Percentiles rank a stretch among this genome's conserved stretches.
These are phyloP conservation scores for Drosophila macrospina DNA, from an alignment of 2,888 invertebrate genomes.

Conservation along the genomic window DNA sequence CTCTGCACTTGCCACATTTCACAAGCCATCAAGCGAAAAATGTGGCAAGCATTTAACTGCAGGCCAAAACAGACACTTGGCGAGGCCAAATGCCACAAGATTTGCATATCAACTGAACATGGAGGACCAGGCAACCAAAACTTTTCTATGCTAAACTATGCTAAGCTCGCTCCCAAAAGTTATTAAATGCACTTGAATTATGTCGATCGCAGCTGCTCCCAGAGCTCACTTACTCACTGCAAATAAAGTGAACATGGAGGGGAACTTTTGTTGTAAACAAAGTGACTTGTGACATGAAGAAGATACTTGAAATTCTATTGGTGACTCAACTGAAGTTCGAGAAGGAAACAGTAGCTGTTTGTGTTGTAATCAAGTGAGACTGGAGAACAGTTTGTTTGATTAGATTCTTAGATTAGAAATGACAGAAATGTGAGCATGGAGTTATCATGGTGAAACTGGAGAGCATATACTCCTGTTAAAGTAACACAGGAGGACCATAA, in stretches of 20 bases:
- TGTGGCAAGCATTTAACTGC: constrained; percentile 11
- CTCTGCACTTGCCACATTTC: constrained; percentile 34
- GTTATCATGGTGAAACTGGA: too few species aligned
- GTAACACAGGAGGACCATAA: too few species aligned
- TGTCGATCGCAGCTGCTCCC: background rate
- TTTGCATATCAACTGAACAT: constrained; percentile 18
- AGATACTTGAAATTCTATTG: too few species aligned
- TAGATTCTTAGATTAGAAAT: too few species aligned
- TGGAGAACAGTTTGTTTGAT: too few species aligned
- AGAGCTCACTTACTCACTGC: background rate
- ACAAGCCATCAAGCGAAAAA: constrained; percentile 36
- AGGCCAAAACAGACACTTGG: constrained; percentile 2
- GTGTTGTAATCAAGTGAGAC: too few species aligned
- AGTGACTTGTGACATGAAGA: too few species aligned
- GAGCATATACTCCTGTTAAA: too few species aligned
- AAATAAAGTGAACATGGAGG: background rate
- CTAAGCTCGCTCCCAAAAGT: background rate
- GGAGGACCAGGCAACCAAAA: background rate
- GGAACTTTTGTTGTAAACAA: too few species aligned
- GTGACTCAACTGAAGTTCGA: too few species aligned
- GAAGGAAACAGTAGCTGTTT: too few species aligned
- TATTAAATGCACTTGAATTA: background rate
- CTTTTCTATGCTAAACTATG: background rate
- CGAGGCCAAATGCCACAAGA: constrained; percentile 4
- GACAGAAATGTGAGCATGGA: too few species aligned